Conservation (phyloP, 1,140 invertebrate species). For the Cotesia chilonis region DNA sequence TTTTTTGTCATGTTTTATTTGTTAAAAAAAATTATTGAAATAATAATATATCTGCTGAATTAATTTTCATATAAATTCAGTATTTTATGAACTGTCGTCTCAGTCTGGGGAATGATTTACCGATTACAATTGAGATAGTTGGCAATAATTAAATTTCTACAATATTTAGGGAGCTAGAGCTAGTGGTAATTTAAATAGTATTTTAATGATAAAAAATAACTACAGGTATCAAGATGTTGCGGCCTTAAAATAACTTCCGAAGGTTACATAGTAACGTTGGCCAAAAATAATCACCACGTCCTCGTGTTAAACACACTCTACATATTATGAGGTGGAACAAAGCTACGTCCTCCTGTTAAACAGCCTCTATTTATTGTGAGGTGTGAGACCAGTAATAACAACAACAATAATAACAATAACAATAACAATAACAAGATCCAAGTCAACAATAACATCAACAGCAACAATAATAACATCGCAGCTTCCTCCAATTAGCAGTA, state of each 20-base stretch:
- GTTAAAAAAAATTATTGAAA: no score
- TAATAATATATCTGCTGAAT: no score
- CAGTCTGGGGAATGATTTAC: background rate
- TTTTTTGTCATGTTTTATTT: no score
- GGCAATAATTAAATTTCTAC: slow-evolving; percentile 6
- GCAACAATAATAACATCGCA: slow-evolving; percentile 42
- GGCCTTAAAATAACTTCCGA: slow-evolving; percentile 96
- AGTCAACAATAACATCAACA: no score
- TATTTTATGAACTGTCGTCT: no score
- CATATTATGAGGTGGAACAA: slow-evolving; percentile 76
- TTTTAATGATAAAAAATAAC: slow-evolving; percentile 24
- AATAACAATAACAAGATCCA: no score
- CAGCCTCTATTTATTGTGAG: slow-evolving; percentile 90
- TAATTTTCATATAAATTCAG: no score
- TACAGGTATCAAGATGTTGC: slow-evolving; percentile 93
- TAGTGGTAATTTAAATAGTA: slow-evolving; percentile 13
- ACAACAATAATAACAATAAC: no score
- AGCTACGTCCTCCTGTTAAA: slow-evolving; percentile 92
- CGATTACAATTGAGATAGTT: background rate
- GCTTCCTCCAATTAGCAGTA: slow-evolving; percentile 47
- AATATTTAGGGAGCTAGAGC: background rate
- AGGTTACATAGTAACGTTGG: slow-evolving; percentile 95
- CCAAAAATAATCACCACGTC: slow-evolving; percentile 98
- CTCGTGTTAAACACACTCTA: slow-evolving; percentile 94
- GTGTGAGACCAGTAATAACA: slow-evolving; percentile 48